Evolutionary conservation across 1,140 invertebrate genomes (phyloP).

Genomic region (Oryzaephilus surinamensis): DNA sequence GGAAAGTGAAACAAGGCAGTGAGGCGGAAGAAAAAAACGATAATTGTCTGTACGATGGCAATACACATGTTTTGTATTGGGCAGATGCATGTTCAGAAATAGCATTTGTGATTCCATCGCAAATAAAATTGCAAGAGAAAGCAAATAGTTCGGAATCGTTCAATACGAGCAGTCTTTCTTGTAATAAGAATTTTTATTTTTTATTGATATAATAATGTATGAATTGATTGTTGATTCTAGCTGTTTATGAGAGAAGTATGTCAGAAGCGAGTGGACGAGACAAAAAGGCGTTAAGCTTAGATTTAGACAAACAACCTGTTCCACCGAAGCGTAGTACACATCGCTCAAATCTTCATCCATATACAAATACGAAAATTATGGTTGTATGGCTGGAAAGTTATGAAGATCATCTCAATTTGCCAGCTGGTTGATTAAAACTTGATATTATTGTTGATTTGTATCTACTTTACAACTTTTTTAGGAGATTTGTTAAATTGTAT

Average conservation of each 20-base stretch:
- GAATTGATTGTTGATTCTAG: slow-evolving; percentile 10
- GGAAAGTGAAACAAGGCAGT: slow-evolving; percentile 37
- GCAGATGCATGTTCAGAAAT: slow-evolving; percentile 91
- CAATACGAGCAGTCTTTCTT: slow-evolving; percentile 17
- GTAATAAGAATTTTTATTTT: too few species aligned
- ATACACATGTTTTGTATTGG: slow-evolving; percentile 77
- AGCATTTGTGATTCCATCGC: slow-evolving; percentile 85
- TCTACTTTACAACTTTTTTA: slow-evolving; percentile 31
- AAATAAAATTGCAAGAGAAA: slow-evolving; percentile 18
- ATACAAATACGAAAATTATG: slow-evolving; percentile 74
- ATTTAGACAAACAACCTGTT: slow-evolving; percentile 52
- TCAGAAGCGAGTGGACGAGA: slow-evolving; percentile 30
- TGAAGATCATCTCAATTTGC: slow-evolving; percentile 83
- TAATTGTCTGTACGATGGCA: slow-evolving; percentile 33
- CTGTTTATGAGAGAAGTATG: slow-evolving; percentile 50
- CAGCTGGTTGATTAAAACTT: slow-evolving; percentile 54
- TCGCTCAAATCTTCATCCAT: slow-evolving; percentile 45
- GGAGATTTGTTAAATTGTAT: slow-evolving; percentile 68
- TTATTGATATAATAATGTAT: too few species aligned
- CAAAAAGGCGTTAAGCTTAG: slow-evolving; percentile 56
- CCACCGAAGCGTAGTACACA: slow-evolving; percentile 36
- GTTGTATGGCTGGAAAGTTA: slow-evolving; percentile 92
- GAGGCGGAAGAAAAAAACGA: not conserved
- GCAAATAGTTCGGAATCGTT: too few species aligned
- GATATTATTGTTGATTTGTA: slow-evolving; percentile 1